Conservation (phyloP, 2,113 vertebrate genomes). For the Diadophis punctatus region DNA sequence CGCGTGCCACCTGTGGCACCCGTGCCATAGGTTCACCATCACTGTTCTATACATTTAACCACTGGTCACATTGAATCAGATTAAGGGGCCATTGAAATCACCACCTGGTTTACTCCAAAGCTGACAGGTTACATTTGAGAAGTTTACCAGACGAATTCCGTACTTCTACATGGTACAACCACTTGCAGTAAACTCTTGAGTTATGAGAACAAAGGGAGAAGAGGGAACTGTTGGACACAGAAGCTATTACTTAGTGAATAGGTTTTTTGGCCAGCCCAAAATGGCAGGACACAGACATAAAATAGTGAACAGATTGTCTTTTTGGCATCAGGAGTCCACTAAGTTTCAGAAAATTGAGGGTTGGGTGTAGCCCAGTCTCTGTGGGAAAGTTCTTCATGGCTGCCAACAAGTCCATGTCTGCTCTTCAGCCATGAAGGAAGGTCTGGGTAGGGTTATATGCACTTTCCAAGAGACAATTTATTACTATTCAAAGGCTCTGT, state of each 20-base stretch:
- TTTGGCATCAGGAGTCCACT: neutral
- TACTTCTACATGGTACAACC: neutral
- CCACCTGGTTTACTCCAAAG: neutral
- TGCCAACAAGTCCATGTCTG: neutral
- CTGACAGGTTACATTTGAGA: neutral
- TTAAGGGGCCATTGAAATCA: too few relatives aligned
- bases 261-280: neutral
- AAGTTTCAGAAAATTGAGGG: neutral
- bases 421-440: neutral
- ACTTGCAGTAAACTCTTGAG: neutral
- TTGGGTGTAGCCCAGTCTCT: neutral
- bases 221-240: neutral
- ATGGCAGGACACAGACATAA: neutral
- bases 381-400: neutral
- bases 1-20: too few relatives aligned
- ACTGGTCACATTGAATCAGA: neutral
- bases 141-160: neutral
- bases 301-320: neutral
- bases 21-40: too few relatives aligned
- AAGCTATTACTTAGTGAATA: neutral
- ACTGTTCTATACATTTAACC: neutral
- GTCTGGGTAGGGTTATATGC: neutral
- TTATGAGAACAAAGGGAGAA: neutral
- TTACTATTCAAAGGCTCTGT: neutral
- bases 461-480: neutral